Evolutionary conservation across 2,797 vertebrate species (phyloP).

Genomic region (Numenius phaeopus): DNA sequence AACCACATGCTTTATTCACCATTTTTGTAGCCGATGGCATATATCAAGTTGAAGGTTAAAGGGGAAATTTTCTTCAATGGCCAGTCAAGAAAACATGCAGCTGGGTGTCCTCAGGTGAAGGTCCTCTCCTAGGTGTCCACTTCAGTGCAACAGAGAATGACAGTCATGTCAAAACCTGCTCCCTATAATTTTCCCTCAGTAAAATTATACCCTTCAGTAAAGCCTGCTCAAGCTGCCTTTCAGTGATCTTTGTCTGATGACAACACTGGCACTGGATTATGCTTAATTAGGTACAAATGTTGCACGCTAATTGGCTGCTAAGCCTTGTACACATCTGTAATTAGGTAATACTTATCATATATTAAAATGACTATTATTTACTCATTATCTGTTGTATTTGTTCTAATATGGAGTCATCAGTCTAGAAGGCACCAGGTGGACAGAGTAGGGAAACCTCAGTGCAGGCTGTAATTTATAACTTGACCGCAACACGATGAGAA

Average conservation of each 20-base stretch:
- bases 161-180: neutral
- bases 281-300: neutral
- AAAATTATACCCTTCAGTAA: neutral
- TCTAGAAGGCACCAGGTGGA: neutral
- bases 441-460: neutral
- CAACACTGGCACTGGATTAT: neutral
- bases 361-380: neutral
- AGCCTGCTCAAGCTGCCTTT: neutral
- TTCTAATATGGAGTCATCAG: neutral
- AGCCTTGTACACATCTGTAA: neutral
- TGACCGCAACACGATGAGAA: accelerated
- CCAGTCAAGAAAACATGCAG: neutral
- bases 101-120: accelerated
- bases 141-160: neutral
- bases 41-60: neutral
- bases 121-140: neutral
- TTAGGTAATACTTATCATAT: neutral
- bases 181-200: accelerated
- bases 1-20: neutral
- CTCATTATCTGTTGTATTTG: neutral
- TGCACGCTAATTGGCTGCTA: neutral
- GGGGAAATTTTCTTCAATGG: neutral
- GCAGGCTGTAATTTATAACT: neutral
- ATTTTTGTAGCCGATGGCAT: neutral
- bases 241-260: neutral